These are phyloP conservation scores for Planococcus citri DNA, from an alignment of 1,140 invertebrate genomes.

Conservation along the genomic window DNA sequence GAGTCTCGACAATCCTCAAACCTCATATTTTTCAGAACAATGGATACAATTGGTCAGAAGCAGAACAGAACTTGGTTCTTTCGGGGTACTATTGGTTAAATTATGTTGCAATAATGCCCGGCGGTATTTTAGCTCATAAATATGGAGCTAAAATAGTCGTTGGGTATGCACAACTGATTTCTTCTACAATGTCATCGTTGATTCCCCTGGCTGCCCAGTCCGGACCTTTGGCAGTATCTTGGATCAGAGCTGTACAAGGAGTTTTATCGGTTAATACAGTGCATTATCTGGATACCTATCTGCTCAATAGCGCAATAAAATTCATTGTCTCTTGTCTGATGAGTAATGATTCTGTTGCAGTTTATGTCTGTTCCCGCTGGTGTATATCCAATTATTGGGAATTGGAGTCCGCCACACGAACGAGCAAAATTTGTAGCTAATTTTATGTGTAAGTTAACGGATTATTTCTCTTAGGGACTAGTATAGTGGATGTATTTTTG, in stretches of 20 bases:
- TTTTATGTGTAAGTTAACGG: background rate
- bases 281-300: too few species aligned
- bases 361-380: background rate
- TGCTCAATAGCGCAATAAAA: too few species aligned
- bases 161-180: background rate
- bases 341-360: background rate
- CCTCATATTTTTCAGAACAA: background rate
- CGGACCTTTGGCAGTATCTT: background rate
- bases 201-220: background rate
- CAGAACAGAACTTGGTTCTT: background rate
- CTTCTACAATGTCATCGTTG: background rate
- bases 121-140: conserved; percentile 52
- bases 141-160: conserved; percentile 48
- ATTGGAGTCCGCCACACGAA: background rate
- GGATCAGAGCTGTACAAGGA: background rate
- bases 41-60: background rate
- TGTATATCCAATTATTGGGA: background rate
- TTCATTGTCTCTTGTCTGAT: too few species aligned
- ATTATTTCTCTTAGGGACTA: background rate
- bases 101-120: conserved; percentile 37
- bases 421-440: background rate
- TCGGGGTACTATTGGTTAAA: background rate
- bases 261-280: background rate
- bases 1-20: too few species aligned
- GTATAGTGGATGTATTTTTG: background rate